Evolutionary conservation across 2,888 invertebrate genomes (phyloP), one percentile per base, ranked within the genome.

Genomic region (Mythimna pallens): DNA sequence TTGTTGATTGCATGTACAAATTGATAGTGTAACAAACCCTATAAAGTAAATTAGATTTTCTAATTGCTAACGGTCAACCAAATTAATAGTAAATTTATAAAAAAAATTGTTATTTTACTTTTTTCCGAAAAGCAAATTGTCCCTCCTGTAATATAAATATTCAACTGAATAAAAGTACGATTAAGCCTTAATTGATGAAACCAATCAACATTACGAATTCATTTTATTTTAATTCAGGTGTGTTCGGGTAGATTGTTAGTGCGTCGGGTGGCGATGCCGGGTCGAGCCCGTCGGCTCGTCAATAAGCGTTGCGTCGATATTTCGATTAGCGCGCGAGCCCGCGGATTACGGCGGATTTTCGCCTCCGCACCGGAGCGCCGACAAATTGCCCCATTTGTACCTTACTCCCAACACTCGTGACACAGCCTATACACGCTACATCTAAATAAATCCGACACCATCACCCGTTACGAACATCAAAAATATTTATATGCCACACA

Each of bases 361-460:
- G 95, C 95, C 94, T 95, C 93, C 89, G 84, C 91, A 88, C 90
- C 85, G 82, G 81, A 87, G 75, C 81, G 83, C 80, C 92, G 94
- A 95, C 95, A 95, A 96, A 95, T 96, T 92, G 94, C 89, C 89
- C 93, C 91, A 95, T 95, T 95, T 95, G 94, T 94, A 93, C 92
- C 89, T 91, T 86, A 80, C 87, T 76, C 84, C 84, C 78, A 86
- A 73, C 82, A 80, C 79, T 82, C 83, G 82, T 80, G 83, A 73
- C 78, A 87, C 75, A 81, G 68, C 76, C 82, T 81, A 70, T 81
- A 74, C 76, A 70, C 36, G 73, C 71, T 70, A 66, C 61, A 65
- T 73, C 76, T 84, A 74, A 76, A 86, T 83, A 85, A 83, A 83
- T 83, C 83, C 75, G 14, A 71, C 65, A 66, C 66, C 65, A 65